Conservation (phyloP, 2,797 vertebrate species). For the Coracias cyanogaster region DNA sequence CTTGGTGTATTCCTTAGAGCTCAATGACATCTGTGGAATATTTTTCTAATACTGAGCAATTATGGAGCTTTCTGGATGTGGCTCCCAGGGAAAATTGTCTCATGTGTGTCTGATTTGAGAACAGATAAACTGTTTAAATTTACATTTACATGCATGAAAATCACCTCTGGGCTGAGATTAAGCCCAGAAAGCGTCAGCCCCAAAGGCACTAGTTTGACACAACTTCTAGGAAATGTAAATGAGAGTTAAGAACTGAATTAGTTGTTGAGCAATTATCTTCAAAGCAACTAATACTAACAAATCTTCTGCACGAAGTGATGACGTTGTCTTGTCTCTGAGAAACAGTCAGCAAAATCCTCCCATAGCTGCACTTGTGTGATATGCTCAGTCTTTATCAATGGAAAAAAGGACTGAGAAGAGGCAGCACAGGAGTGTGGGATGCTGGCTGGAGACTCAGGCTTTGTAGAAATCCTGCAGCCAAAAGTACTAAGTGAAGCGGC, state of each 20-base stretch:
- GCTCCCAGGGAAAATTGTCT: not conserved
- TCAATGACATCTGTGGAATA: not conserved
- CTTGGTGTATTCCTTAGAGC: not conserved
- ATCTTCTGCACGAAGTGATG: not conserved
- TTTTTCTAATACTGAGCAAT: not conserved
- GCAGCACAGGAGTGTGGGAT: not conserved
- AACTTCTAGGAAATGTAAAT: slow-evolving; percentile 67
- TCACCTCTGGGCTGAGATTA: slow-evolving; percentile 24
- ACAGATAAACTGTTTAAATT: slow-evolving; percentile 12
- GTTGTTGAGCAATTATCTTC: slow-evolving; percentile 56
- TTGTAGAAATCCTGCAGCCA: not conserved
- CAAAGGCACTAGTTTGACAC: slow-evolving; percentile 34
- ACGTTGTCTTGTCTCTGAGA: not conserved
- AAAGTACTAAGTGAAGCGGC: not conserved
- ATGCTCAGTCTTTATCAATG: not conserved
- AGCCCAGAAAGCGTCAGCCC: not conserved
- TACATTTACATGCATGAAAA: slow-evolving; percentile 15
- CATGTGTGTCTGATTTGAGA: not conserved
- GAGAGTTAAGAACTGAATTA: slow-evolving; percentile 34
- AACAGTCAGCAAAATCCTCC: not conserved
- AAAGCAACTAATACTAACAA: slow-evolving; percentile 39
- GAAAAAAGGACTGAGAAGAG: not conserved
- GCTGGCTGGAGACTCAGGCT: not conserved
- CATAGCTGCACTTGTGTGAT: not conserved
- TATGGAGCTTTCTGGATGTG: not conserved